Evolutionary conservation across 1,140 invertebrate species (phyloP), one percentile per base, ranked within the genome.

Genomic region (Brachionus manjavacas): DNA sequence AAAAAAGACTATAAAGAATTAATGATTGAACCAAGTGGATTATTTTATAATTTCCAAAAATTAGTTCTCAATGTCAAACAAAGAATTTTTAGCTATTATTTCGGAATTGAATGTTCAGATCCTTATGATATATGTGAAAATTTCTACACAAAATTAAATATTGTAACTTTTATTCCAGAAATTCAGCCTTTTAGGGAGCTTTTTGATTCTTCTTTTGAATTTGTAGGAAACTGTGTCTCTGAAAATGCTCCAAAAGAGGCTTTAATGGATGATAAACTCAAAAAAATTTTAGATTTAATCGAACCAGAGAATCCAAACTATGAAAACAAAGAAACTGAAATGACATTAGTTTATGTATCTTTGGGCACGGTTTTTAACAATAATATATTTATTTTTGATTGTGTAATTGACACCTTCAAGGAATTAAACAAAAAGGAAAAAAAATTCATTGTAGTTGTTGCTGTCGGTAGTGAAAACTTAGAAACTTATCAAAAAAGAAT

Each of bases 331-430:
- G 16, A 60, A 81, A 72, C n/a, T 4, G 14, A 39, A 39, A 39
- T 41, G n/a, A 64, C 39, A 31, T 52, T 81, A 20, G 46, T 76
- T 49, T 81, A 60, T 43, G 79, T 20, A 6, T 60, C 49, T 12
- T 81, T 81, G 25, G 79, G 79, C n/a, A 81, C 79, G 16, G 60
- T 81, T 31, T 81, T 81, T 43, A 81, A 81, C n/a, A 81, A 81
- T 16, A 81, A 81, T 14, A 41, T 60, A 41, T 60, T 64, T 60
- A 60, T 81, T 20, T 81, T 41, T 68, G 79, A 81, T 64, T 28
- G 25, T 28, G 35, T 81, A 41, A 81, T 81, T 31, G 79, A 60
- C 2, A 25, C 79, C 11, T 16, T 81, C 11, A 68, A 23, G 49
- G n/a, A 31, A 39, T 46, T 76, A 7, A 76, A 76, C 28, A 14